Base-by-base conservation (phyloP, 37 sponge, comb jelly and placozoan species). In the Halichondria panicea region DNA sequence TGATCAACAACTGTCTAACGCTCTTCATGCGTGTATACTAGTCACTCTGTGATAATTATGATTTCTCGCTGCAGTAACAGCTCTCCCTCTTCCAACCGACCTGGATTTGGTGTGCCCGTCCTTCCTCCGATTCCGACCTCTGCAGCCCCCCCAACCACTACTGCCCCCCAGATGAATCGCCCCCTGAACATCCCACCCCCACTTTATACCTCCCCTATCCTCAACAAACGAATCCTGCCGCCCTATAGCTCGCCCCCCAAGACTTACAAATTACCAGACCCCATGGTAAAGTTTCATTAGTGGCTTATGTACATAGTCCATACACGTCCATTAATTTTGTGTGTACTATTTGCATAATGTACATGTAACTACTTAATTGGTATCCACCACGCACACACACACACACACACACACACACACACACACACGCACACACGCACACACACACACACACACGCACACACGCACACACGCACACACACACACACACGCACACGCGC, bases 41-140 rank as follows among this genome's bases (percentile, higher is more conserved):
- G n/a, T n/a, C n/a, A n/a, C n/a, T n/a, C n/a, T n/a, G n/a, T n/a
- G n/a, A n/a, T n/a, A n/a, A n/a, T n/a, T n/a, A n/a, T n/a, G n/a
- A n/a, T 11, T 55, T 4, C 71, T 70, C 71, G 44, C n/a, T 18
- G n/a, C 45, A 3, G 42, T n/a, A 6, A 19, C 45, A 43, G 24
- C 25, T 2, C 43, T 38, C 19, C 25, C 6, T 9, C 69, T 36
- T 39, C 5, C 31, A 31, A 18, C 21, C 74, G 69, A 13, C 64
- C 63, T 60, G 70, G 68, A 2, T 54, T 71, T 8, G 83, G 83
- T 43, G 86, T 85, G 0, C 45, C 86, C 24, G 86, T 85, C 56
- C 73, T 85, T 28, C 86, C 86, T 31, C 74, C 79, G 1, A 63
- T 78, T 30, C 55, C 66, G 19, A 12, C 58, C 56, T 30, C 37